Conservation (phyloP, 2,797 vertebrate species). For the Balearica regulorum region DNA sequence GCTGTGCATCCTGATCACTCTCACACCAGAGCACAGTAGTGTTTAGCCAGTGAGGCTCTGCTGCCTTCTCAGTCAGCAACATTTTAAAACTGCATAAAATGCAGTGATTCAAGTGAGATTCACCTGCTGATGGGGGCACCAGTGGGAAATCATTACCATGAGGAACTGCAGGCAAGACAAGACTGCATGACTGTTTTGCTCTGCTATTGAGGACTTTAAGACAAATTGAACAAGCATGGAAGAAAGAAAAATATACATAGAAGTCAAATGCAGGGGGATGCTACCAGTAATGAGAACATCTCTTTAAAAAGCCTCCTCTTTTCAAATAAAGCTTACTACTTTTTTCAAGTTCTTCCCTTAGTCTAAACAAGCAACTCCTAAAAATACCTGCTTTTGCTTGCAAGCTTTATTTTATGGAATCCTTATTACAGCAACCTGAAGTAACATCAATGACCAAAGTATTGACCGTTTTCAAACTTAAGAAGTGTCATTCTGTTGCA, state of each 20-base stretch:
- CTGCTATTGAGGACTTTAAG: background rate
- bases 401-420: background rate
- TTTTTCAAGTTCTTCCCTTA: background rate
- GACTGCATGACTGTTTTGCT: background rate
- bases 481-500: background rate
- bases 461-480: background rate
- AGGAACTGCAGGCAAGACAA: background rate
- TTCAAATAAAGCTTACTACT: background rate
- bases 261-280: background rate
- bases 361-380: background rate
- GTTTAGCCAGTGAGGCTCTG: background rate
- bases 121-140: background rate
- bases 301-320: background rate
- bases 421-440: background rate
- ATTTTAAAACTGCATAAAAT: background rate
- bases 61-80: background rate
- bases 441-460: background rate
- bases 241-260: background rate
- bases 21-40: rapidly evolving
- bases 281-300: background rate
- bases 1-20: background rate
- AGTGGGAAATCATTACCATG: background rate
- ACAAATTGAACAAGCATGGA: background rate
- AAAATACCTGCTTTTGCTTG: background rate
- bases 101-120: background rate